Conservation (phyloP, 2,113 vertebrate genomes). For the Paradoxurus hermaphroditus region DNA sequence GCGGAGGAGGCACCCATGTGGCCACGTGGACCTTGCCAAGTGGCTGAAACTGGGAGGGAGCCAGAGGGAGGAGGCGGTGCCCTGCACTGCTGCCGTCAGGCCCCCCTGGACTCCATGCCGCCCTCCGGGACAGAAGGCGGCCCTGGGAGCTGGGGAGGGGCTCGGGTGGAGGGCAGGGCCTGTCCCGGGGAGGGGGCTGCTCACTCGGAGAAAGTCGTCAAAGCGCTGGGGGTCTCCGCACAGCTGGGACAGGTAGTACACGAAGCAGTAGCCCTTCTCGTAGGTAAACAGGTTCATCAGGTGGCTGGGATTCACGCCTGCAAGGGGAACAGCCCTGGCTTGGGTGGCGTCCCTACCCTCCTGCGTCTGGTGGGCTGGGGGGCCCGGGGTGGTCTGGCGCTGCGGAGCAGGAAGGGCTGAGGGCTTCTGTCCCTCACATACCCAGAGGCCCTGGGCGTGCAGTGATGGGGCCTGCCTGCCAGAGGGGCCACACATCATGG, state of each 20-base stretch:
- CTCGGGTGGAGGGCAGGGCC: not conserved
- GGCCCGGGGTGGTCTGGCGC: fast-evolving
- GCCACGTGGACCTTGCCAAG: not conserved
- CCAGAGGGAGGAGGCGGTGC: not conserved
- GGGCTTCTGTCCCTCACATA: not conserved
- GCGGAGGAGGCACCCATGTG: not conserved
- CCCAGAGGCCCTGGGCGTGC: fast-evolving
- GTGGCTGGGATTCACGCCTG: conserved; percentile 97
- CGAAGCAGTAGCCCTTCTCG: conserved; percentile 98
- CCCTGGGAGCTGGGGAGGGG: not conserved
- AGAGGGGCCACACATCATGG: fast-evolving
- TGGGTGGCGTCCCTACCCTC: fast-evolving
- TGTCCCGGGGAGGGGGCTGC: not conserved
- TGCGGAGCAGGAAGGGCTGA: not conserved
- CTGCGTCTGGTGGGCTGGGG: fast-evolving
- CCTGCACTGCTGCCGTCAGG: not conserved
- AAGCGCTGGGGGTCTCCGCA: conserved; percentile 92
- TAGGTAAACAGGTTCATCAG: conserved; percentile 99
- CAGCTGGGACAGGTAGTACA: conserved; percentile 95
- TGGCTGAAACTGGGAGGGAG: fast-evolving
- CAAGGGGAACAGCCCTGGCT: not conserved
- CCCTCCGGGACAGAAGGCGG: not conserved
- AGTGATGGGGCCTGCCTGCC: not conserved
- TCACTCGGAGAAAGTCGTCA: conserved; percentile 93
- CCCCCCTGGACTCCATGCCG: not conserved